These are phyloP conservation scores for Uloborus diversus DNA, from an alignment of 1,140 invertebrate species.

Conservation along the genomic window DNA sequence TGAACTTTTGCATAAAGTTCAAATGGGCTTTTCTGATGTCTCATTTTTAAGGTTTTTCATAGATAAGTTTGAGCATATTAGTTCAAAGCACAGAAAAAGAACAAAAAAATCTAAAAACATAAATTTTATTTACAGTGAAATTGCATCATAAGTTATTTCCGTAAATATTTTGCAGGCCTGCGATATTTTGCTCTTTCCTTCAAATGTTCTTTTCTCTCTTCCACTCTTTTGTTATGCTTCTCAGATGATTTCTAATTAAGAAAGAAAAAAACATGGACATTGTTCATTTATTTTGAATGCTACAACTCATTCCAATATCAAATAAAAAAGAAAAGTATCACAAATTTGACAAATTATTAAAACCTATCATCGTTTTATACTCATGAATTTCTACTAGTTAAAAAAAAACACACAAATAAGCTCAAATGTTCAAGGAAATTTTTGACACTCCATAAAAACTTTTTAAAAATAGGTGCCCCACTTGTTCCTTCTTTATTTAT, in stretches of 20 bases:
- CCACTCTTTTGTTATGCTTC: constrained; percentile 64
- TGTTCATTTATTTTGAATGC: background rate
- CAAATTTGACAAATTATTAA: constrained; percentile 14
- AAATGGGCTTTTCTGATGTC: no score
- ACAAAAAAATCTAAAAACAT: no score
- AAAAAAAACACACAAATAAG: background rate
- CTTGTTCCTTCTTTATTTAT: no score
- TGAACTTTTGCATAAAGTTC: no score
- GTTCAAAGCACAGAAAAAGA: no score
- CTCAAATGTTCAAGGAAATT: no score
- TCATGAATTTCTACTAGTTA: background rate
- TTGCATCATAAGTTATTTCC: no score
- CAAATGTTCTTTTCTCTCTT: constrained; percentile 72
- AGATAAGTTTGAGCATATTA: no score
- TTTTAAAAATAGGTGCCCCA: no score
- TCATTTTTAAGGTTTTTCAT: no score
- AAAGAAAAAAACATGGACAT: background rate
- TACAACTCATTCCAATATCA: background rate
- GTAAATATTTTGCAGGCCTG: constrained; percentile 70
- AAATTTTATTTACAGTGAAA: no score
- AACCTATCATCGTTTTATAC: constrained; percentile 52
- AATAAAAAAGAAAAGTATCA: constrained; percentile 39
- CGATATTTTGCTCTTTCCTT: constrained; percentile 77
- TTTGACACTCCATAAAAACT: no score
- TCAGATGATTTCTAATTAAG: constrained; percentile 67